A percentile compares a stretch with the other conserved stretches of the same genome.
These are phyloP conservation scores for Falcunculus frontatus DNA, from an alignment of 2,113 vertebrate genomes.

Conservation along the genomic window DNA sequence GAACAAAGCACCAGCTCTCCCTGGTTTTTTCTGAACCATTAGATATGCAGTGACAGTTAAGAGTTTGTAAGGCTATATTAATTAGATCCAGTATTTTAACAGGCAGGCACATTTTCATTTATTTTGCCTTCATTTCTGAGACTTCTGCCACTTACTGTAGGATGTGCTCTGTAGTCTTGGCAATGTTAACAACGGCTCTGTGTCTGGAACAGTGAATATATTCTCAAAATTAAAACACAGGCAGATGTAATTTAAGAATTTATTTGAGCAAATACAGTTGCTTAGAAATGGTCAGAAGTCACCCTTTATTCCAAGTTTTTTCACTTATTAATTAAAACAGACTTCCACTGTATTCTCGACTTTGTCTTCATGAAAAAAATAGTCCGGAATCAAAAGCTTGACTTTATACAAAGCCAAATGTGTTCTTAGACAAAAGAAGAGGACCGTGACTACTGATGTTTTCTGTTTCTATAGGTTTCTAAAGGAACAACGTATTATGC, in stretches of 20 bases:
- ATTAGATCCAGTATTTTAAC: slow-evolving; percentile 44
- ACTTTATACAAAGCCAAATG: slow-evolving; percentile 12
- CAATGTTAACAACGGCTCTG: background rate
- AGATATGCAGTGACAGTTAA: slow-evolving; percentile 4
- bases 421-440: background rate
- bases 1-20: background rate
- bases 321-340: background rate
- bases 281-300: slow-evolving; percentile 18
- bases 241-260: slow-evolving; percentile 34
- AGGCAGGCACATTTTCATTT: slow-evolving; percentile 10
- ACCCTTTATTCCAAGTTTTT: background rate
- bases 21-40: background rate
- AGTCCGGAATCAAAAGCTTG: background rate
- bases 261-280: slow-evolving; percentile 34
- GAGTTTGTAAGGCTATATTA: slow-evolving; percentile 19
- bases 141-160: slow-evolving; percentile 2
- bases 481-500: background rate
- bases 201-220: slow-evolving; percentile 55
- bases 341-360: background rate
- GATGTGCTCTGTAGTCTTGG: background rate
- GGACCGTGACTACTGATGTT: background rate
- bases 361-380: background rate
- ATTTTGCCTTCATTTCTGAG: slow-evolving; percentile 18
- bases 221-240: slow-evolving; percentile 23
- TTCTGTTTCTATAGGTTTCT: background rate